These are phyloP conservation scores for Trematocara zebra DNA, from an alignment of 2,113 vertebrate species.

Conservation along the genomic window DNA sequence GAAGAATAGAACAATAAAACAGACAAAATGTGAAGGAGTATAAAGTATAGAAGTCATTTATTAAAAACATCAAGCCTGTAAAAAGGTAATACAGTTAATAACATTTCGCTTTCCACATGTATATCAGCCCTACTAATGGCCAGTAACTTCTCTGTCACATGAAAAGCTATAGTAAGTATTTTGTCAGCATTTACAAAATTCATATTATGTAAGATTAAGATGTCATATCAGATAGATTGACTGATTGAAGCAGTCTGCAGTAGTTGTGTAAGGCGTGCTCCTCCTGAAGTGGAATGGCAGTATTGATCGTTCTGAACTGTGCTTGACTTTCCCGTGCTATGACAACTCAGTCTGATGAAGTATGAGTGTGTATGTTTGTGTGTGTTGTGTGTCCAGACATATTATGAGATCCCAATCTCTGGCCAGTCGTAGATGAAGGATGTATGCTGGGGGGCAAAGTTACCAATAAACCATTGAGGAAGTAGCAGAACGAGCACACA, in stretches of 20 bases:
- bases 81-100: not conserved
- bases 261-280: not conserved
- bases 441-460: not conserved
- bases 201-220: not conserved
- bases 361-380: not conserved
- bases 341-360: not conserved
- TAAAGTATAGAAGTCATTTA: not conserved
- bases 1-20: not conserved
- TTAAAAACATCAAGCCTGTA: not conserved
- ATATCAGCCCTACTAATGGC: not conserved
- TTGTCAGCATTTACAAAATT: not conserved
- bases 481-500: not conserved
- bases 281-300: not conserved
- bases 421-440: constrained; percentile 1
- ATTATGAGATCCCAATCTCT: constrained; percentile 5
- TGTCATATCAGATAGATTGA: not conserved
- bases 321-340: not conserved
- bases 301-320: constrained; percentile 12
- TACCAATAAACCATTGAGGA: constrained; percentile 25
- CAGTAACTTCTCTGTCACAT: not conserved
- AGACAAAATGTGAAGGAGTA: not conserved
- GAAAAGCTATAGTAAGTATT: not conserved
- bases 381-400: not conserved
- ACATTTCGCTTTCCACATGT: not conserved
- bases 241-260: not conserved